A percentile compares a stretch with the other conserved stretches of the same genome.
These are phyloP conservation scores for Muscidifurax raptorellus DNA, from an alignment of 1,140 invertebrate genomes.

Conservation along the genomic window DNA sequence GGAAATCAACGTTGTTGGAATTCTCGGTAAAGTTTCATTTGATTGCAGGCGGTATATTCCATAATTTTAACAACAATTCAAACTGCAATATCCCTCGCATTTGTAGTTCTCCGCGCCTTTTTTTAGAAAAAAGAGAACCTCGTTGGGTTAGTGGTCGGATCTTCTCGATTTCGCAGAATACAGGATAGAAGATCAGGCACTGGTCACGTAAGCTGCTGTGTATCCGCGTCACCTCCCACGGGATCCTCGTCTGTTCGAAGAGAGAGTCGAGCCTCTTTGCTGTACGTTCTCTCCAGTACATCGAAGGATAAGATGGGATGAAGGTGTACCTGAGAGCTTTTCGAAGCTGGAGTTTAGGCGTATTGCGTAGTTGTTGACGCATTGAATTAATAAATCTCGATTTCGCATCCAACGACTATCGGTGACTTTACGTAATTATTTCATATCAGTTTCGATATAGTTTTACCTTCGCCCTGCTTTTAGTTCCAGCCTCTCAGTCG, in stretches of 20 bases:
- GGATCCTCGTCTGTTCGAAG: background rate
- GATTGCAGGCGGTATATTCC: background rate
- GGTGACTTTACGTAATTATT: background rate
- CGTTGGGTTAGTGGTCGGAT: background rate
- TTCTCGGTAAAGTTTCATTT: background rate
- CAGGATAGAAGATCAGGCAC: background rate
- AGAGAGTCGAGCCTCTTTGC: background rate
- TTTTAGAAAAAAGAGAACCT: background rate
- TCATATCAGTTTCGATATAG: constrained; percentile 22
- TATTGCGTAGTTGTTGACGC: background rate
- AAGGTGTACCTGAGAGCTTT: background rate
- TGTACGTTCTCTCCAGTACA: background rate
- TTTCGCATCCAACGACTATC: background rate
- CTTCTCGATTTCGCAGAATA: background rate
- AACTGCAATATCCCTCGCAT: background rate
- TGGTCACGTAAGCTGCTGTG: background rate
- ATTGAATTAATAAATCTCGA: background rate
- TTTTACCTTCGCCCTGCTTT: background rate
- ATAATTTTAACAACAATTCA: no score
- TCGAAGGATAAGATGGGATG: background rate
- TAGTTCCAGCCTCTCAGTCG: background rate
- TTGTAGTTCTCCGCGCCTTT: no score
- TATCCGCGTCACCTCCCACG: background rate
- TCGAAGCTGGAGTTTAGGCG: background rate
- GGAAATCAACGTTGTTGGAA: background rate